Base-by-base conservation (phyloP, 2,797 vertebrate species). In the Philypnodon macrostomus region DNA sequence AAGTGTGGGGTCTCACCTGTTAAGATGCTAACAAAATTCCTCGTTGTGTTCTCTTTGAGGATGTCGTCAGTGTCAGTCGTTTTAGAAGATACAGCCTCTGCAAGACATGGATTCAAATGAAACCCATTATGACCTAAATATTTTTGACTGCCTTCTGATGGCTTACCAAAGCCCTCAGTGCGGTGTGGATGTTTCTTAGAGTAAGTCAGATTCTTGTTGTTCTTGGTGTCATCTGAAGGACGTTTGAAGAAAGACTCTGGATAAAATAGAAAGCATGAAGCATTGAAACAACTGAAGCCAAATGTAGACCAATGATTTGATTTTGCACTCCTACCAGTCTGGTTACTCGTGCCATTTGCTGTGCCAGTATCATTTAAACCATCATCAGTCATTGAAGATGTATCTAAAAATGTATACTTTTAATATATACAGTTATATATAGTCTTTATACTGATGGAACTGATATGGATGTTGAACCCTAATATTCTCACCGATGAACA, bases 401-500 rank as follows among this genome's bases (percentile, higher is more conserved):
- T 57, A 29, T 61, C 65, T 72, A 38, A 27, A 51, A 7, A 13
- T 2, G 5, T 1, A n/a, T n/a, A n/a, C n/a, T n/a, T n/a, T n/a
- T n/a, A n/a, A n/a, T n/a, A n/a, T n/a, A n/a, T n/a, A n/a, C n/a
- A n/a, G n/a, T n/a, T n/a, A n/a, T n/a, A n/a, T n/a, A n/a, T n/a
- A n/a, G n/a, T n/a, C n/a, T n/a, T n/a, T n/a, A n/a, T n/a, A 16
- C 12, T 47, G 7, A 2, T 35, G 4, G 6, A 60, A 29, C 4
- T 10, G 9, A 6, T 23, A 23, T 23, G 3, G 3, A 23, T 6
- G 6, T 3, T 3, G 6, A 23, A 23, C 21, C 3, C 21, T 23
- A 6, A 23, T 3, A 23, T 3, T 23, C 48, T 70, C 82, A 88
- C 87, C 88, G 1, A 53, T 61, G 40, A 53, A 17, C 29, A 1